Conservation (phyloP, 2,888 invertebrate species). For the Thereva unica region DNA sequence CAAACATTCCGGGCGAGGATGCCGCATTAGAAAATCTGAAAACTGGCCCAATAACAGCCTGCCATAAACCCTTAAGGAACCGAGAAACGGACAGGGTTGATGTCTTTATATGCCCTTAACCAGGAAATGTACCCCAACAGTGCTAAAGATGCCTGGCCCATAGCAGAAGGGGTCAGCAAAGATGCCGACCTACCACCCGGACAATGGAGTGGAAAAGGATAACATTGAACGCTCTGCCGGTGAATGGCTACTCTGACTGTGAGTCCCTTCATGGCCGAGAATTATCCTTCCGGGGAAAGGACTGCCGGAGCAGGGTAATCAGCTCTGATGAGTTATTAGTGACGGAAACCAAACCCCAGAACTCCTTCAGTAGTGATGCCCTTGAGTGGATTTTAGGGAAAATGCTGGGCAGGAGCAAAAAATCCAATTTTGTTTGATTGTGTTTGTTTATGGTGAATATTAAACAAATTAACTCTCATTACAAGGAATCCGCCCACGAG, state of each 20-base stretch:
- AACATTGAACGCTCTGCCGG: conserved; percentile 5
- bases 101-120: conserved; percentile 24
- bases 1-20: conserved; percentile 17
- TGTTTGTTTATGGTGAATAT: too few species aligned
- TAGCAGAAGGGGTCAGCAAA: conserved; percentile 24
- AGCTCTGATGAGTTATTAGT: conserved; percentile 31
- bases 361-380: conserved; percentile 30
- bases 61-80: conserved; percentile 22
- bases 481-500: too few species aligned
- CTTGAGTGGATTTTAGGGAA: conserved; percentile 5
- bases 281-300: conserved; percentile 23
- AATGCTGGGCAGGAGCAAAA: background rate
- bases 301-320: conserved; percentile 12
- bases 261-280: conserved; percentile 16
- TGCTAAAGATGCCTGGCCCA: conserved; percentile 8
- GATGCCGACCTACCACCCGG: background rate
- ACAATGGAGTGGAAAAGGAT: conserved; percentile 8
- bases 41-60: background rate
- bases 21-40: conserved; percentile 2
- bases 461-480: too few species aligned
- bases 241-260: conserved; percentile 29
- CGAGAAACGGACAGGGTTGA: conserved; percentile 21
- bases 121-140: conserved; percentile 10
- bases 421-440: background rate
- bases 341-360: conserved; percentile 20